phyloP scores from a whole-genome alignment of 2,113 vertebrate genomes.

The Lepus europaeus region DNA sequence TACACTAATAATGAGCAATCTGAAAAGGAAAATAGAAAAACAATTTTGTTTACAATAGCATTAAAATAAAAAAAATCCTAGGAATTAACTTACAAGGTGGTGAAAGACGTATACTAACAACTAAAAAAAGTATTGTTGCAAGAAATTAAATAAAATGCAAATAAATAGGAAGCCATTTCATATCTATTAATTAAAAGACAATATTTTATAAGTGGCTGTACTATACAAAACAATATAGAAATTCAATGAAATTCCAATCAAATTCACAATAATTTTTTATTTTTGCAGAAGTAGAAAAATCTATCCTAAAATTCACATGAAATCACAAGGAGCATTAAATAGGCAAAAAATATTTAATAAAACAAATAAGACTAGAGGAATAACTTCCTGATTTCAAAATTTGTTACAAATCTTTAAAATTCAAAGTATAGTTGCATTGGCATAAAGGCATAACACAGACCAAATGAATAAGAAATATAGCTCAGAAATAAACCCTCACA shows the following conservation, averaged over 20 bases:
- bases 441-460: neutral
- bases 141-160: neutral
- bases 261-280: neutral
- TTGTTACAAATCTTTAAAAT: neutral
- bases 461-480: neutral
- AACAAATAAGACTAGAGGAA: neutral
- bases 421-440: neutral
- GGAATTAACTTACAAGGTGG: neutral
- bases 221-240: neutral
- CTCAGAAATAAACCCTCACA: neutral
- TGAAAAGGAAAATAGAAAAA: neutral
- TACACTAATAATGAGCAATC: neutral
- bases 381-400: neutral
- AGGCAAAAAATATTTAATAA: neutral
- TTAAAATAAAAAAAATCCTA: neutral
- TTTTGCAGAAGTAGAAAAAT: neutral
- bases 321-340: neutral
- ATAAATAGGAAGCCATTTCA: neutral
- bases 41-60: neutral
- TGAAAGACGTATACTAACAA: neutral
- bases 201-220: neutral
- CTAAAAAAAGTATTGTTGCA: neutral
- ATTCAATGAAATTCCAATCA: neutral
- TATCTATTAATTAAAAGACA: neutral
- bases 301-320: neutral